Evolutionary conservation across 1,140 invertebrate genomes (phyloP).

Genomic region (Drosophila lini): DNA sequence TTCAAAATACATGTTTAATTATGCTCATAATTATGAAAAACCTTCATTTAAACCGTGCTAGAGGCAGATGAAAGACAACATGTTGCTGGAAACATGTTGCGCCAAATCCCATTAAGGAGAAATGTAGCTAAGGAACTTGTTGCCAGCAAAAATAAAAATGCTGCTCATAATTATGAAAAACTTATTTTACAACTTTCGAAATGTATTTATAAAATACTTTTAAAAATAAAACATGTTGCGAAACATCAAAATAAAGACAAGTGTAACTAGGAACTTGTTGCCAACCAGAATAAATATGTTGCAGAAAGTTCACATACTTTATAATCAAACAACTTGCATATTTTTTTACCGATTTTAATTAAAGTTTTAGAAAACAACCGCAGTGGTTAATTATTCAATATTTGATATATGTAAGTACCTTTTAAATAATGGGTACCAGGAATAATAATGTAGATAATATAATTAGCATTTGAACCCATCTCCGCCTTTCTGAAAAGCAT

Average conservation of each 20-base stretch:
- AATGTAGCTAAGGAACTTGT: background rate
- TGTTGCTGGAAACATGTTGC: background rate
- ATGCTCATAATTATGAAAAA: background rate
- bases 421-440: background rate
- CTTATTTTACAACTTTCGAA: too few relatives aligned
- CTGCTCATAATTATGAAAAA: too few relatives aligned
- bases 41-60: background rate
- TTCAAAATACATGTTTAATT: background rate
- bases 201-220: too few relatives aligned
- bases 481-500: too few relatives aligned
- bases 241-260: too few relatives aligned
- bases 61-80: background rate
- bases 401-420: background rate
- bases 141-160: background rate
- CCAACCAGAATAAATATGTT: background rate
- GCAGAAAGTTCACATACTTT: background rate
- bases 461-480: too few relatives aligned
- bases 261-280: too few relatives aligned
- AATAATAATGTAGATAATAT: background rate
- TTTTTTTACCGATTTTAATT: too few relatives aligned
- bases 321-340: too few relatives aligned
- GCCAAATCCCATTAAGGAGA: background rate
- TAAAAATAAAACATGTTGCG: too few relatives aligned
- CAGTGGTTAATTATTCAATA: too few relatives aligned
- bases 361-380: too few relatives aligned